Percentiles rank a stretch among this genome's conserved stretches.
phyloP scores from a whole-genome alignment of 2,113 vertebrate species.

The Hystrix cristata region DNA sequence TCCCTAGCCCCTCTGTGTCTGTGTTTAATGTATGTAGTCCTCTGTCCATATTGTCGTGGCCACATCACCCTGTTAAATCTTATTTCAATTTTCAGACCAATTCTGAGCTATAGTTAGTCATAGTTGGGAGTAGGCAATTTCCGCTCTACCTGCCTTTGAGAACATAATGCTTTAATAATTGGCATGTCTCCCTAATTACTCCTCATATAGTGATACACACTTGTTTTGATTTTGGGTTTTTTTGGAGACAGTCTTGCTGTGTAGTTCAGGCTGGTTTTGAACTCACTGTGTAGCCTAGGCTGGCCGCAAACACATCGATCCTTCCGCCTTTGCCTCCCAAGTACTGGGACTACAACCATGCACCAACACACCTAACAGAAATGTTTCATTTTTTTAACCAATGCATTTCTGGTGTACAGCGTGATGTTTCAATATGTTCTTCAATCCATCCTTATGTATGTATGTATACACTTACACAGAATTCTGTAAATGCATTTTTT shows the following conservation, averaged over 20 bases:
- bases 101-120: neutral
- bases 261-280: neutral
- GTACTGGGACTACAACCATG: neutral
- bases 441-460: neutral
- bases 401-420: neutral
- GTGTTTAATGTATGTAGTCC: neutral
- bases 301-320: neutral
- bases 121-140: neutral
- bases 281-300: neutral
- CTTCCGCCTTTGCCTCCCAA: neutral
- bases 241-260: neutral
- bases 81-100: neutral
- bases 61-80: neutral
- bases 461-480: neutral
- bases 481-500: neutral
- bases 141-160: neutral
- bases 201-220: neutral
- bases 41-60: neutral
- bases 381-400: neutral
- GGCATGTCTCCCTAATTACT: neutral
- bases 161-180: conserved; percentile 10
- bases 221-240: neutral
- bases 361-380: neutral
- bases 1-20: neutral
- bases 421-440: neutral